Evolutionary conservation across 2,113 vertebrate genomes (phyloP).

Genomic region (Pitta sordida): DNA sequence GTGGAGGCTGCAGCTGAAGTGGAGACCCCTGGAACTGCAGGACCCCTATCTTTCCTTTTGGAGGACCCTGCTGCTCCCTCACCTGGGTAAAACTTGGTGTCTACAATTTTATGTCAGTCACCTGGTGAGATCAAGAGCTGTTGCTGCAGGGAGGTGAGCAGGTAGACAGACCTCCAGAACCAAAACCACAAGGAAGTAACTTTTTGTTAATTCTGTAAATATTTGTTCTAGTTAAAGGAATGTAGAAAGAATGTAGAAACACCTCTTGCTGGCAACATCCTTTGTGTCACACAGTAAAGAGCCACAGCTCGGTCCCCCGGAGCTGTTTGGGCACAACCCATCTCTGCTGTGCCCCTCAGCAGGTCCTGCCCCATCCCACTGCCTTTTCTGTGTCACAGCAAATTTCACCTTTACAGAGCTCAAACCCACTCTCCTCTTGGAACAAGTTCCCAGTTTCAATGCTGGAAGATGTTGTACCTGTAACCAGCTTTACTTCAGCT

Average conservation of each 20-base stretch:
- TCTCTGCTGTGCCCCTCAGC: no score
- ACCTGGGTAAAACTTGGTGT: background rate
- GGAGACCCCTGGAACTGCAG: background rate
- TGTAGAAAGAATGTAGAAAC: background rate
- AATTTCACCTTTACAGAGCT: background rate
- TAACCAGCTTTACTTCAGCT: background rate
- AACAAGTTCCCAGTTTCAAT: background rate
- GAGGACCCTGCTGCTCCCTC: background rate
- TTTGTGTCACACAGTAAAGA: no score
- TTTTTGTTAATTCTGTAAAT: background rate
- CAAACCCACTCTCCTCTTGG: background rate
- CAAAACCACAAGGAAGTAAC: background rate
- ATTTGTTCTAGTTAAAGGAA: background rate
- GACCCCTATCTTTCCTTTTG: background rate
- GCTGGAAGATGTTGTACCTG: background rate
- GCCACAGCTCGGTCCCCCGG: no score
- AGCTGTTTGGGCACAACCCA: no score
- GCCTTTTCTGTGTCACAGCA: background rate
- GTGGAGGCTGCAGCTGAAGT: background rate
- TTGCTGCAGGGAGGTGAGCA: no score
- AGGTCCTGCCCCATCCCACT: background rate
- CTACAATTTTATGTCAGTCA: fast-evolving
- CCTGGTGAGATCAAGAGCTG: no score
- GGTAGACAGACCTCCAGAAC: background rate
- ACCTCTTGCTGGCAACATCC: background rate